Percentiles rank a stretch among this genome's conserved stretches.
Evolutionary conservation across 2,797 vertebrate genomes (phyloP).

Genomic region (Dermochelys coriacea): DNA sequence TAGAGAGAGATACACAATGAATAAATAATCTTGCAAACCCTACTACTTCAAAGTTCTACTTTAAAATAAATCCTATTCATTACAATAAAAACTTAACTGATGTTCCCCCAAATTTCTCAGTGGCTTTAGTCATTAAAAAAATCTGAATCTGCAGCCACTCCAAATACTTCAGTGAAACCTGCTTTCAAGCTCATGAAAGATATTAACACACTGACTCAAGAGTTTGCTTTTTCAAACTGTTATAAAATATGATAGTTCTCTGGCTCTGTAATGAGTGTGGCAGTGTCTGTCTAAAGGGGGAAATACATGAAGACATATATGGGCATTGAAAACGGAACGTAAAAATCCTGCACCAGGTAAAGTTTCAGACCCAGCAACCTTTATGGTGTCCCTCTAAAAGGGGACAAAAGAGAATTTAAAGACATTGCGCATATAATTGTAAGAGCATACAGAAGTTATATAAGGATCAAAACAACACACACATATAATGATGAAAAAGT

Average conservation of each 20-base stretch:
- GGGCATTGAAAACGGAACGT: constrained; percentile 20
- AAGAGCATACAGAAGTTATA: not conserved
- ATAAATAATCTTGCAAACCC: not conserved
- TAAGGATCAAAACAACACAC: not conserved
- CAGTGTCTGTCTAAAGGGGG: not conserved
- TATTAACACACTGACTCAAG: constrained; percentile 15
- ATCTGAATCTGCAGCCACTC: not conserved
- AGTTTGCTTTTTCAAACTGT: constrained; percentile 16
- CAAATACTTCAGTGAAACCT: not conserved
- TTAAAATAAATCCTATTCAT: not conserved
- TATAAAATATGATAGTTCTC: not conserved
- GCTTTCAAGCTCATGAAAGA: constrained; percentile 18
- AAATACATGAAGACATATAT: not conserved
- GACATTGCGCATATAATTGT: not conserved
- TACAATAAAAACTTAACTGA: not conserved
- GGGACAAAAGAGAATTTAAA: constrained; percentile 4
- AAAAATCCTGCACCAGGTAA: constrained; percentile 30
- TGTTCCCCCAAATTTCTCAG: not conserved
- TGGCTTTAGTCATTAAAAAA: not conserved
- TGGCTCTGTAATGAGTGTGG: not conserved
- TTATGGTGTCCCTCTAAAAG: not conserved
- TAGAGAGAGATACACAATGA: not conserved
- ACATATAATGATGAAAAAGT: constrained; percentile 6
- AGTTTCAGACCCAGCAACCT: not conserved
- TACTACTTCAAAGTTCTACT: not conserved